Base-by-base conservation (phyloP, 2,113 vertebrate genomes). In the Thoracochromis brauschi region DNA sequence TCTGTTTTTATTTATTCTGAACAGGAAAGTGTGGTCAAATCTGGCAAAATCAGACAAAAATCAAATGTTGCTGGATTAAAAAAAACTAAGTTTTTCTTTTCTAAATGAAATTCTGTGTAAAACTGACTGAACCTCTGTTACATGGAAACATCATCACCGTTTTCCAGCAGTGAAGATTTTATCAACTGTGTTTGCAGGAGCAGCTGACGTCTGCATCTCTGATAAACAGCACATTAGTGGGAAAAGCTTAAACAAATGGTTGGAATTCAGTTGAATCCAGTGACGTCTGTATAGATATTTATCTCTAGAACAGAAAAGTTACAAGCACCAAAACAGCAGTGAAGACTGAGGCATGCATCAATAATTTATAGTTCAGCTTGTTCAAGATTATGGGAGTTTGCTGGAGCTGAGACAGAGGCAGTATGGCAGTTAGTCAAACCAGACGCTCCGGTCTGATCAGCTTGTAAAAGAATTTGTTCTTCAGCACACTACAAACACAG, bases 111-210 rank as follows among this genome's bases (percentile, higher is more conserved):
- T 10, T 10, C 8, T n/a, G 49, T 53, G 19, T 53, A 53, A 51
- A 10, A 53, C 9, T n/a, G 49, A 53, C 5, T 53, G 49, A 53
- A 10, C 49, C 9, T 53, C 1, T 10, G 49, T n/a, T 53, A 53
- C 49, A 10, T 10, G 49, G 49, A 51, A 51, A 51, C 19, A 5
- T 9, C 49, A 51, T 51, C 17, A 51, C 19, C 0, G 47, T n/a
- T 51, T 51, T 51, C 49, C 19, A n/a, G 19, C 47, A 51, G 17
- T 0, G 17, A 53, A 2, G 0, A 53, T n/a, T 51, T n/a, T 51
- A 51, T 19, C 5, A 51, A 1, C 9, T 51, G 49, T n/a, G 49
- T 51, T 53, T 10, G 0, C 49, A 53, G 19, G 49, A 53, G 49
- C 8, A 53, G 49, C 8, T 51, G 49, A 2, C 1, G 1, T 51